These are phyloP conservation scores for Heliconius hortense DNA, from an alignment of 2,888 invertebrate species.

Conservation along the genomic window DNA sequence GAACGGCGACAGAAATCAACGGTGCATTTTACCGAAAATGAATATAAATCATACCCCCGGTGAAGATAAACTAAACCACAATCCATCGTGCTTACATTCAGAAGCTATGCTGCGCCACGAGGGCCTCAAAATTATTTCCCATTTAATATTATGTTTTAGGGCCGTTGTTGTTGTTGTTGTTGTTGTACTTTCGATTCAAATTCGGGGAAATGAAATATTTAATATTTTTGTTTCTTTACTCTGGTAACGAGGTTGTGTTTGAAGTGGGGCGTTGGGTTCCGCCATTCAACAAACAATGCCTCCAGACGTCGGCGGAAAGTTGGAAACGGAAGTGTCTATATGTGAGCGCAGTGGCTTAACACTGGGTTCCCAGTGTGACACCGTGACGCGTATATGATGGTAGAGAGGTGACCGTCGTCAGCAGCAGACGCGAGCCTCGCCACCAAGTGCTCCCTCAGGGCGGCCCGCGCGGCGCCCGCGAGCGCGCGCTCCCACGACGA, in stretches of 20 bases:
- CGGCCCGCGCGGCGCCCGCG: slow-evolving; percentile 46
- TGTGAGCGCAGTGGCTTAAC: too few species aligned
- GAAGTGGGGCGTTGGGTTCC: background rate
- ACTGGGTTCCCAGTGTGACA: too few species aligned
- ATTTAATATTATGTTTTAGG: too few species aligned
- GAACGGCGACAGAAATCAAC: too few species aligned
- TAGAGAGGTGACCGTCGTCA: slow-evolving; percentile 54
- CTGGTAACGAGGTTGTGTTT: background rate
- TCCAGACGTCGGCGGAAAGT: background rate
- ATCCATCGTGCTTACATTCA: too few species aligned
- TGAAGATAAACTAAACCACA: too few species aligned
- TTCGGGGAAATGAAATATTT: background rate
- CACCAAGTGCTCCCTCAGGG: slow-evolving; percentile 62
- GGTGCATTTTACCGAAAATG: too few species aligned
- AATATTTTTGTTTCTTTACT: background rate
- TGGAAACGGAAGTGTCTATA: background rate
- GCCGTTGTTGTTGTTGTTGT: background rate
- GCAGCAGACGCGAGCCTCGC: slow-evolving; percentile 52
- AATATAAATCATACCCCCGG: too few species aligned
- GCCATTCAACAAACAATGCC: background rate
- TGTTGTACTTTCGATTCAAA: background rate
- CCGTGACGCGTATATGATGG: too few species aligned
- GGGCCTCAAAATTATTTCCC: too few species aligned
- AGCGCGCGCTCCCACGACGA: slow-evolving; percentile 62
- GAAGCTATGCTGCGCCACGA: too few species aligned